Conservation (phyloP, 2,797 vertebrate species). For the Enteromius fasciolatus region DNA sequence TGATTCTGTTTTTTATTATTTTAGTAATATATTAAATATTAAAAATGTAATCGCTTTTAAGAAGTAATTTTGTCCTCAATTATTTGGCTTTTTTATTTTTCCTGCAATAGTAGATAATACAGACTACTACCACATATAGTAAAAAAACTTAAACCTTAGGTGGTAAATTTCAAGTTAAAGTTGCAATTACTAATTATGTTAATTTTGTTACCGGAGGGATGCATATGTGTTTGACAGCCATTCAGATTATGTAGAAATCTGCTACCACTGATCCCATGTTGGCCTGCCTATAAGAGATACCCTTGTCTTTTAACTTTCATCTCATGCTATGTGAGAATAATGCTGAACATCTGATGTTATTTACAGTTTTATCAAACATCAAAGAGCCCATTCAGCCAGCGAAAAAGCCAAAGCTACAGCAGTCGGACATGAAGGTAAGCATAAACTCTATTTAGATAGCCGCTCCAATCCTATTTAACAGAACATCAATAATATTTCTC, state of each 20-base stretch:
- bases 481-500: slow-evolving; percentile 4
- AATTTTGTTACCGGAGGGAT: background rate
- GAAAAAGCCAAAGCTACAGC: slow-evolving; percentile 89
- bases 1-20: background rate
- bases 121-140: background rate
- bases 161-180: background rate
- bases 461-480: background rate
- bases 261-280: background rate
- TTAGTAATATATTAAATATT: background rate
- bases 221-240: background rate
- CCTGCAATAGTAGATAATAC: background rate
- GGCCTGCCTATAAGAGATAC: slow-evolving; percentile 6
- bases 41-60: background rate
- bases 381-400: slow-evolving; percentile 85
- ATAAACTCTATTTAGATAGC: background rate
- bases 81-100: background rate
- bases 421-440: slow-evolving; percentile 85
- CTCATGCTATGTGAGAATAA: slow-evolving; percentile 37
- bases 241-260: slow-evolving; percentile 9
- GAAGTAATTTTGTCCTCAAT: background rate
- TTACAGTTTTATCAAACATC: slow-evolving; percentile 90
- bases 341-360: slow-evolving; percentile 28
- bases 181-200: background rate
- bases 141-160: background rate
- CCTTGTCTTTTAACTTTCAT: slow-evolving; percentile 16